Evolutionary conservation across 2,888 invertebrate species (phyloP), one percentile per base, ranked within the genome.

Genomic region (Chalcis sispes): DNA sequence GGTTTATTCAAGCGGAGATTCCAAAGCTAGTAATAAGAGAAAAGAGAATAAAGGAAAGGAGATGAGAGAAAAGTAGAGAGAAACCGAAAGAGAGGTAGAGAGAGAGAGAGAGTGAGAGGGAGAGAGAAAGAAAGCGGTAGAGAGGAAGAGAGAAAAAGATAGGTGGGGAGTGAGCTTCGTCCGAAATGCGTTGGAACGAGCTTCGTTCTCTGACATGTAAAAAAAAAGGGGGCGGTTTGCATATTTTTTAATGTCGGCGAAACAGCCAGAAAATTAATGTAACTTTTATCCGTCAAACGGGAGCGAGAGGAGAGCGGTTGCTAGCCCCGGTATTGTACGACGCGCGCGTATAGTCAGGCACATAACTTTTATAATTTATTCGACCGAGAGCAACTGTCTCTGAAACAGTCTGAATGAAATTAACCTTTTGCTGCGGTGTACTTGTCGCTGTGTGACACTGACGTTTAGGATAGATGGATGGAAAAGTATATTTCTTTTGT

Each of bases 181-280:
- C 82, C 83, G 80, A 85, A 84, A 84, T 83, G 82, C 82, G 78
- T 81, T 82, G 80, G 83, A 83, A 83, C 83, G 82, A 80, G 81
- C 10, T 82, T 77, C 80, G 81, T 82, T 77, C 80, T 81, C 82
- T 83, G 86, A 84, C 84, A 83, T 82, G 81, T 83, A 83, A 86
- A 81, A 84, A 85, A 85, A 71, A 59, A 40, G 25, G 10, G 50
- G 82, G 80, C 81, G 84, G 83, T 85, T 85, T 84, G 85, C 86
- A 85, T 86, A 87, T 87, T 86, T 86, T 86, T 86, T 83, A 83
- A 84, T 82, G 82, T 82, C 76, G 82, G 80, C 80, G 82, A 81
- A 82, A 81, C 82, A 81, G 80, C 80, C 81, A 76, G 81, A 83
- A 83, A 83, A 83, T 82, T 83, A 83, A 83, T 83, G 81, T 81